These are phyloP conservation scores for Anolis sagrei DNA, from an alignment of 2,113 vertebrate genomes.

Conservation along the genomic window DNA sequence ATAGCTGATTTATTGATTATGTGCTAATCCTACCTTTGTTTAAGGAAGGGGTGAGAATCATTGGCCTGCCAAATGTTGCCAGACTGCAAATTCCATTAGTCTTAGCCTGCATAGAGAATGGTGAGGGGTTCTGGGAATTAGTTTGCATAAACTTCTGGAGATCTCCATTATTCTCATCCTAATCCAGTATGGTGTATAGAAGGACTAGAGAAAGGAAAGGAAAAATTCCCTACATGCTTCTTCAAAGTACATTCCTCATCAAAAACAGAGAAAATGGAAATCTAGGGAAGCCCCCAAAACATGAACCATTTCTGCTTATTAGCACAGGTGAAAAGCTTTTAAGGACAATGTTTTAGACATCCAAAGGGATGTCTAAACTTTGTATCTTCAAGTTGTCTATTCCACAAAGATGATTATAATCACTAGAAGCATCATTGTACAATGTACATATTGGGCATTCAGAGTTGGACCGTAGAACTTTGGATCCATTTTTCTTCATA, in stretches of 20 bases:
- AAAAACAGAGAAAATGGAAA: neutral
- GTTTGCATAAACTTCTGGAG: neutral
- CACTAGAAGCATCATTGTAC: no score
- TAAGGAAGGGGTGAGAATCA: no score
- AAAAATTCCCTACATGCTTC: neutral
- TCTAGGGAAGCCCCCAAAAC: no score
- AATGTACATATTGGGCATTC: no score
- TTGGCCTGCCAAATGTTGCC: no score
- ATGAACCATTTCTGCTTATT: neutral
- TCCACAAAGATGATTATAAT: no score
- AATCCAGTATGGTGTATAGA: neutral
- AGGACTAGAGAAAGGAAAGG: neutral
- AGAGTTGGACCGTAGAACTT: no score
- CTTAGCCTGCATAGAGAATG: no score
- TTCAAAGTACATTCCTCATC: neutral
- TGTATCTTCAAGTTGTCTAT: no score
- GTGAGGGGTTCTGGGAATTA: no score
- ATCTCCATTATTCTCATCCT: neutral
- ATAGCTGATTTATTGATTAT: neutral
- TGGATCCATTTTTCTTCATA: no score
- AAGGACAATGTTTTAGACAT: neutral
- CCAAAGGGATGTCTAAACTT: neutral
- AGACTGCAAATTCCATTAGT: no score
- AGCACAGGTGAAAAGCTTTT: neutral
- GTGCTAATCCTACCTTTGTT: neutral